A percentile compares a stretch with the other conserved stretches of the same genome.
These are phyloP conservation scores for Spatulosminthurus flaviceps DNA, from an alignment of 2,888 invertebrate species.

Conservation along the genomic window DNA sequence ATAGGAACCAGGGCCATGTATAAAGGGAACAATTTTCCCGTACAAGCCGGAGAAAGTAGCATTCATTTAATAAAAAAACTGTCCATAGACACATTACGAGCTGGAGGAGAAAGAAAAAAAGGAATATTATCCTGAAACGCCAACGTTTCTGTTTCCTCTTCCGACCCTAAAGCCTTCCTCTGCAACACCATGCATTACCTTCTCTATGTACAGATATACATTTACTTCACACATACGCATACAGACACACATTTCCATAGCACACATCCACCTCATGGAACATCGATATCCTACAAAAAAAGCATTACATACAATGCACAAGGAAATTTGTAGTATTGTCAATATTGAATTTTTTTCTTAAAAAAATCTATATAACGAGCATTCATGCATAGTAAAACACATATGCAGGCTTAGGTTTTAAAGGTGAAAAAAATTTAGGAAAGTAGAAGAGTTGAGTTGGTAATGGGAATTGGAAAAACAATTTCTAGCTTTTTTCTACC, in stretches of 20 bases:
- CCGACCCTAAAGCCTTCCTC: slow-evolving; percentile 4
- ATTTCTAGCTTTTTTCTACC: slow-evolving; percentile 24
- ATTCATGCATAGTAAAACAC: too few relatives aligned
- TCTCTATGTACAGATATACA: slow-evolving; percentile 6
- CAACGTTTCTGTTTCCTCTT: slow-evolving; percentile 38
- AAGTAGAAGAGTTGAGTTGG: neutral
- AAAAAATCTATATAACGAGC: too few relatives aligned
- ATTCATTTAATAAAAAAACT: slow-evolving; percentile 4
- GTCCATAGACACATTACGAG: slow-evolving; percentile 5
- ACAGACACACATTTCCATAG: too few relatives aligned
- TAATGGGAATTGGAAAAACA: neutral
- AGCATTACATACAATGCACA: too few relatives aligned
- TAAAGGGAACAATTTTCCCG: too few relatives aligned
- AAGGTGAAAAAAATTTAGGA: neutral
- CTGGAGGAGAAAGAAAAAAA: neutral
- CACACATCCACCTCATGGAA: too few relatives aligned
- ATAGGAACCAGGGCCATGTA: too few relatives aligned
- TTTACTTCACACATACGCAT: too few relatives aligned
- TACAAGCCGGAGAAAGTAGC: neutral
- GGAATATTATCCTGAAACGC: neutral
- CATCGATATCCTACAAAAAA: too few relatives aligned
- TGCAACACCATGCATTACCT: too few relatives aligned
- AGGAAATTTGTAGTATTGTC: slow-evolving; percentile 5
- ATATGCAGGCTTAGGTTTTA: too few relatives aligned
- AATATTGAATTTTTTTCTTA: slow-evolving; percentile 39